phyloP scores from a whole-genome alignment of 2,888 invertebrate genomes.

The Slavum lentiscoides region DNA sequence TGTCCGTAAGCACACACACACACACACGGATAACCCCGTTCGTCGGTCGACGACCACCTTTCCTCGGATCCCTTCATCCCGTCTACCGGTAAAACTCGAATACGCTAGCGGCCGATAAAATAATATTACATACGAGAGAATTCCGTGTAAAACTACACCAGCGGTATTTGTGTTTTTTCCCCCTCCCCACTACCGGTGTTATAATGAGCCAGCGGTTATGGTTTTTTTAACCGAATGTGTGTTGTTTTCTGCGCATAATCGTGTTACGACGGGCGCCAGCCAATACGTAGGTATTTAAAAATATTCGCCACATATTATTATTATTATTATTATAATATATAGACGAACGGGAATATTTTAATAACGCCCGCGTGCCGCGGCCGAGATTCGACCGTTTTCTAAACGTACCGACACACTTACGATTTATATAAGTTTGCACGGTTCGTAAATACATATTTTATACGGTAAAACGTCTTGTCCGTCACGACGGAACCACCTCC shows the following conservation, averaged over 20 bases:
- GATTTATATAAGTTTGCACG: conserved; percentile 8
- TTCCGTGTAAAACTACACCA: not conserved
- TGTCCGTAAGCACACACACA: conserved; percentile 38
- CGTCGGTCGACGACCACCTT: not conserved
- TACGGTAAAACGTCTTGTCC: conserved; percentile 22
- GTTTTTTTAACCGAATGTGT: too few species aligned
- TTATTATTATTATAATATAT: too few species aligned
- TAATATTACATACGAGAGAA: not conserved
- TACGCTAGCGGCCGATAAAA: not conserved
- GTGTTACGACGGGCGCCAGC: too few species aligned
- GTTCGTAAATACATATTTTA: not conserved
- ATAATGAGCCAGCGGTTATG: too few species aligned
- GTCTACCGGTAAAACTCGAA: not conserved
- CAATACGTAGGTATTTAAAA: too few species aligned
- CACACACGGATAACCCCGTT: not conserved
- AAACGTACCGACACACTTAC: conserved; percentile 16
- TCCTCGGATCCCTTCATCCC: not conserved
- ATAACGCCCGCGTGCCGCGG: not conserved
- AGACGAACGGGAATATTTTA: too few species aligned
- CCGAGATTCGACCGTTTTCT: not conserved
- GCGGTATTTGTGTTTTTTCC: not conserved
- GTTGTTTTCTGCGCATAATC: too few species aligned
- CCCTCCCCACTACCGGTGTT: too few species aligned
- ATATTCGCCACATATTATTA: too few species aligned
- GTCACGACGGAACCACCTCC: not conserved